Conservation (phyloP, 2,113 vertebrate species). For the Eulacestoma nigropectus region DNA sequence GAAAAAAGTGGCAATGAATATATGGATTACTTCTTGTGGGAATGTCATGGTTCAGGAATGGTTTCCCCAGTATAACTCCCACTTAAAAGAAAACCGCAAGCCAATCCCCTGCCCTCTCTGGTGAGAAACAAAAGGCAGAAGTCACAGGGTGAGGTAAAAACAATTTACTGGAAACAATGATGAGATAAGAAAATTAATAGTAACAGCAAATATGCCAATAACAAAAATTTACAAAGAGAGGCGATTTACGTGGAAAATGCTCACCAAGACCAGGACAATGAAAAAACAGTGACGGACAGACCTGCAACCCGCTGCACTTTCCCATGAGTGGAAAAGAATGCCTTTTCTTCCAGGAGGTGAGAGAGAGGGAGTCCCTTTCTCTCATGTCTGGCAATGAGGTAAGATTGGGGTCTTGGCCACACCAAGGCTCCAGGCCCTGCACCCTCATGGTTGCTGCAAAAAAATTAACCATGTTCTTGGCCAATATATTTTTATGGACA, state of each 20-base stretch:
- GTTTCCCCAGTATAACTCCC: too few relatives aligned
- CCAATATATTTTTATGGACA: neutral
- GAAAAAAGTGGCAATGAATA: neutral
- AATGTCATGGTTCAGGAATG: neutral
- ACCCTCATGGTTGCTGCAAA: neutral
- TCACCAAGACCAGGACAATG: neutral
- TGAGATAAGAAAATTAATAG: neutral
- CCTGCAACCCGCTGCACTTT: accelerated
- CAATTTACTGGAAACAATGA: neutral
- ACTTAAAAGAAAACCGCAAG: neutral
- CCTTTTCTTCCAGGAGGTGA: neutral
- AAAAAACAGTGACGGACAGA: accelerated
- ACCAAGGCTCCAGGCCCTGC: accelerated
- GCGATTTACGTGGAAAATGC: neutral
- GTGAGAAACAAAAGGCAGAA: neutral
- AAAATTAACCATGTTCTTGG: neutral
- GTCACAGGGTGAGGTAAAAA: neutral
- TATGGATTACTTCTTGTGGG: neutral
- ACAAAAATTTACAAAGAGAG: neutral
- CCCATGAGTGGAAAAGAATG: neutral
- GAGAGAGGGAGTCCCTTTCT: neutral
- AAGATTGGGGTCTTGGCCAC: neutral
- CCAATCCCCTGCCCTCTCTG: neutral
- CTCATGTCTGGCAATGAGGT: neutral
- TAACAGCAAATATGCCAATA: neutral